Evolutionary conservation across 2,888 invertebrate genomes (phyloP), one percentile per base, ranked within the genome.

Genomic region (Dynastes tityus): DNA sequence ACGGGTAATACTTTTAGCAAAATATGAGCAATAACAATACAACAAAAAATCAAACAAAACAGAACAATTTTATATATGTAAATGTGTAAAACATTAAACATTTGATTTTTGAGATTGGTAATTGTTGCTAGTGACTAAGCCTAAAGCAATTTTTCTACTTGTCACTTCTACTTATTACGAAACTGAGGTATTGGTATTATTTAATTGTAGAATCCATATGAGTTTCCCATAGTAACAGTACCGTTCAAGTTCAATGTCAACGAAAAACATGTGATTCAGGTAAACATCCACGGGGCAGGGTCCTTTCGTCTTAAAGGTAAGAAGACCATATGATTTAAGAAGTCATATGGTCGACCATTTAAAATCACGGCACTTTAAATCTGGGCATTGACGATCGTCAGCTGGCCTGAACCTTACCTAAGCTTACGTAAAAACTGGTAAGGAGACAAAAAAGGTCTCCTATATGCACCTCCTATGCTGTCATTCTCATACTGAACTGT

Each of bases 301-400:
- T 61, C 61, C 22, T 29, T 61, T 61, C 45, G 61, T 22, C 22
- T 49, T 49, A 68, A 29, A 68, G 68, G 49, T 68, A 51, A 11
- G 0, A 37, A 6, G 2, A 71, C 29, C 71, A 58, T 32, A 58
- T 71, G 71, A 71, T 55, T 55, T 58, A 11, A 22, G 71, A 16
- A 71, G 37, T 71, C 71, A 71, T 58, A 71, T 71, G 71, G 55
- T 53, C 40, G 40, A 37, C 58, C 71, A 58, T 71, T 71, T 71
- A 71, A 71, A 71, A 71, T 71, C 71, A 51, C 55, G n/a, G 71
- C 71, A 29, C 55, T 71, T 71, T 71, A 71, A 71, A 71, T 71
- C 40, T 58, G 58, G 67, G 67, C 37, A 40, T 40, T 45, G 40
- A 40, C 32, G 22, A 16, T 67, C 61, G 61, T 68, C 71, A 71